Evolutionary conservation across 1,140 invertebrate genomes (phyloP).

Genomic region (Amphibalanus amphitrite): DNA sequence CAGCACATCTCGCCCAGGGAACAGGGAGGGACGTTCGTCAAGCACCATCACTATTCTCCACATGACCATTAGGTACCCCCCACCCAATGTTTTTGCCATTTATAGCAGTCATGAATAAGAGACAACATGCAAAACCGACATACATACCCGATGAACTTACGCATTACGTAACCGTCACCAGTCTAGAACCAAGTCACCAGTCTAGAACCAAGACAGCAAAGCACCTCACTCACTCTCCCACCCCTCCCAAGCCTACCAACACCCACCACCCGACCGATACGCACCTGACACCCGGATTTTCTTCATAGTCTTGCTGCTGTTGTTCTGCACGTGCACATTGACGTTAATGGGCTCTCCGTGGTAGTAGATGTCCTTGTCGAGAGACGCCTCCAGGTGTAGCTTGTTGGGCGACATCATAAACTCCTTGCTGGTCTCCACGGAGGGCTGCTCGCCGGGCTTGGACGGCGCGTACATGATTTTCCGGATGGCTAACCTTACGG

Average conservation of each 20-base stretch:
- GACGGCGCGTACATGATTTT: conserved; percentile 99
- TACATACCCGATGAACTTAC: too few species aligned
- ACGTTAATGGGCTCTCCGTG: conserved; percentile 96
- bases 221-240: too few species aligned
- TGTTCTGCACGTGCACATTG: conserved; percentile 98
- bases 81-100: too few species aligned
- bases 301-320: conserved; percentile 97
- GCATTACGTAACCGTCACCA: too few species aligned
- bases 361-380: conserved; percentile 98
- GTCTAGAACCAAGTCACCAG: too few species aligned
- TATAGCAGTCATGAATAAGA: conserved; percentile 5
- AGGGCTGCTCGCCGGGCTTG: conserved; percentile 92
- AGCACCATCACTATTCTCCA: too few species aligned
- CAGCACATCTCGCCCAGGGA: too few species aligned
- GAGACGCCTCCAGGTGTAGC: conserved; percentile 85
- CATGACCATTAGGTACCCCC: too few species aligned
- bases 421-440: conserved; percentile 94
- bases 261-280: not conserved
- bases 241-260: not conserved
- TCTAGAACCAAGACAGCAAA: too few species aligned
- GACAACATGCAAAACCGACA: conserved; percentile 6
- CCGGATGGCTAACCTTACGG: conserved; percentile 64
- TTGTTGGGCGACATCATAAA: conserved; percentile 99
- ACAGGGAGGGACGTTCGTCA: too few species aligned
- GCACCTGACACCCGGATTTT: conserved; percentile 85